Base-by-base conservation (phyloP, 2,113 vertebrate species). In the Lagenorhynchus albirostris region DNA sequence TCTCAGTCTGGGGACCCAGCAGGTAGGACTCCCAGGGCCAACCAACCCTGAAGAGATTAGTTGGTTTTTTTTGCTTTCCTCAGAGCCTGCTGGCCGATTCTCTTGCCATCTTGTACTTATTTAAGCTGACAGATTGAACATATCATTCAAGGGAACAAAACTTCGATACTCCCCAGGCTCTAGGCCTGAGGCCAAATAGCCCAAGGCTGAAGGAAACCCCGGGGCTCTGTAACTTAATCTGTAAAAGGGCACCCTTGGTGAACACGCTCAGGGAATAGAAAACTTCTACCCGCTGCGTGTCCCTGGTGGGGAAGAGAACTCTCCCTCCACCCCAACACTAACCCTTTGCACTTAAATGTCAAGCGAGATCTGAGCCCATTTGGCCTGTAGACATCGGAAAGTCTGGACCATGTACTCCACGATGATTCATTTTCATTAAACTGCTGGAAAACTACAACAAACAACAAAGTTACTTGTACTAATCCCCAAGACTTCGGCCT, bases 91-190 rank as follows among this genome's bases (percentile, higher is more conserved):
- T 81, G 90, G 70, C 95, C 88, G 68, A 36, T 62, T 70, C 67
- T 73, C 1, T 96, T 95, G 74, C 68, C 93, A 91, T 97, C 95
- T 97, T 98, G 96, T 38, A 89, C 85, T 97, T 85, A 88, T 98
- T 98, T 98, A 94, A 6, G 2, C 44, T 80, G 90, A 95, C 36
- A 87, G 76, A 93, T 62, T 25, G 84, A 91, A 96, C 93, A 71
- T 38, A 82, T 50, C 76, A 14, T 95, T 90, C 70, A 53, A 50
- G 93, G 63, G 67, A 98, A 97, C 41, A 97, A 97, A 98, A 96
- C 33, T 71, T n/a, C 50, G 85, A 0, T 70, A 97, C 55, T 96
- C 76, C 63, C 0, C 14, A 89, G 60, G 31, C 96, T 65, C 47
- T 17, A 0, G 94, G 95, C 65, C 94, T 86, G 25, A 53, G 76